phyloP scores from a whole-genome alignment of 1,140 invertebrate species.

The Megalonaias nervosa region DNA sequence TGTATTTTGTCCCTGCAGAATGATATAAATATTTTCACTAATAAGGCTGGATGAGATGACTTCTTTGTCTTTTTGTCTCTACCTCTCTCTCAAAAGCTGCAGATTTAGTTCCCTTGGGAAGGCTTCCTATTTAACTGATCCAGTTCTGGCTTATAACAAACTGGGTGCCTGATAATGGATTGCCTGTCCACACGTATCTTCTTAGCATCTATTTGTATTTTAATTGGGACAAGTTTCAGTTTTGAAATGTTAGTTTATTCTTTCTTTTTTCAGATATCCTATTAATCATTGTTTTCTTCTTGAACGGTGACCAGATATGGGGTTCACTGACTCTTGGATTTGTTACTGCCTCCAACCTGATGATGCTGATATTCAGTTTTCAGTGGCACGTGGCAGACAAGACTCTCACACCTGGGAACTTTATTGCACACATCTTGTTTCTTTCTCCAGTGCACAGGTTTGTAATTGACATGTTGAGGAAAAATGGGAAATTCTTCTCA shows the following conservation, averaged over 20 bases:
- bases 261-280: conserved; percentile 44
- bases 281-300: conserved; percentile 41
- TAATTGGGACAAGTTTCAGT: neutral
- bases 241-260: neutral
- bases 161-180: too few relatives aligned
- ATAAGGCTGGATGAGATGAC: too few relatives aligned
- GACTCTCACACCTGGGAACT: conserved; percentile 14
- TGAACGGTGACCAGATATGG: conserved; percentile 43
- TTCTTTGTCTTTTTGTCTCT: too few relatives aligned
- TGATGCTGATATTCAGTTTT: conserved; percentile 56
- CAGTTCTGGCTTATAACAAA: too few relatives aligned
- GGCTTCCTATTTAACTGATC: too few relatives aligned
- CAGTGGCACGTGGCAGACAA: conserved; percentile 53
- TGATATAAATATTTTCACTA: too few relatives aligned
- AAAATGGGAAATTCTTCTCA: too few relatives aligned
- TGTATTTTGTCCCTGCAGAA: too few relatives aligned
- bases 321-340: conserved; percentile 43
- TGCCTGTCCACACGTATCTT: too few relatives aligned
- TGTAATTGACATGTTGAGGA: neutral
- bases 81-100: too few relatives aligned
- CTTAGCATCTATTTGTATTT: too few relatives aligned
- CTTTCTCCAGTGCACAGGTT: conserved; percentile 55
- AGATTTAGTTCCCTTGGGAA: too few relatives aligned
- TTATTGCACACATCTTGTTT: conserved; percentile 43
- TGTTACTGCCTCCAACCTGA: conserved; percentile 37